Evolutionary conservation across 2,888 invertebrate species (phyloP).

Genomic region (Aphidius colemani): DNA sequence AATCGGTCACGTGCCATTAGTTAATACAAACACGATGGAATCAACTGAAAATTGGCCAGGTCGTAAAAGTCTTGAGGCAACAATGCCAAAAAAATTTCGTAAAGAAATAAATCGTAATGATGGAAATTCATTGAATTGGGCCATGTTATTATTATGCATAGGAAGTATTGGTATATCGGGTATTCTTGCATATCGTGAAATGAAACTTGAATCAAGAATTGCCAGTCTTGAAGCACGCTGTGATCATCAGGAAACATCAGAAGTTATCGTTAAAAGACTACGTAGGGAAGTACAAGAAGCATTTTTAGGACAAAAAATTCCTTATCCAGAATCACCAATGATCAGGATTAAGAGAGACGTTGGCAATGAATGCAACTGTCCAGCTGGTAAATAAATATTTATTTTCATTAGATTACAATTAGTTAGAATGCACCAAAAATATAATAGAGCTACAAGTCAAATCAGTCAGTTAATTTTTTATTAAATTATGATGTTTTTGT

Average conservation of each 20-base stretch:
- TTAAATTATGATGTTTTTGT: too few relatives aligned
- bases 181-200: conserved; percentile 49
- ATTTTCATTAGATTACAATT: too few relatives aligned
- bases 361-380: conserved; percentile 54
- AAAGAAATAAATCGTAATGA: conserved; percentile 34
- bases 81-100: conserved; percentile 47
- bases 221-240: conserved; percentile 46
- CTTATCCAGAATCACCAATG: conserved; percentile 34
- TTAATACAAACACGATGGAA: conserved; percentile 38
- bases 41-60: conserved; percentile 39
- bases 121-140: conserved; percentile 43
- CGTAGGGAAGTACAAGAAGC: conserved; percentile 43
- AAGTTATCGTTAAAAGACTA: conserved; percentile 42
- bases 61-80: conserved; percentile 41
- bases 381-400: conserved; percentile 46
- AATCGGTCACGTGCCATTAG: conserved; percentile 17
- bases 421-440: too few relatives aligned
- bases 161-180: conserved; percentile 50
- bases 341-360: conserved; percentile 52
- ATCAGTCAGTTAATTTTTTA: too few relatives aligned
- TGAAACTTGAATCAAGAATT: conserved; percentile 50
- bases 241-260: conserved; percentile 36
- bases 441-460: too few relatives aligned
- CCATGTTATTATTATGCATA: conserved; percentile 52
- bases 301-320: conserved; percentile 31